These are phyloP conservation scores for Caenorhabditis afra DNA, from an alignment of 2,888 invertebrate species.

Conservation along the genomic window DNA sequence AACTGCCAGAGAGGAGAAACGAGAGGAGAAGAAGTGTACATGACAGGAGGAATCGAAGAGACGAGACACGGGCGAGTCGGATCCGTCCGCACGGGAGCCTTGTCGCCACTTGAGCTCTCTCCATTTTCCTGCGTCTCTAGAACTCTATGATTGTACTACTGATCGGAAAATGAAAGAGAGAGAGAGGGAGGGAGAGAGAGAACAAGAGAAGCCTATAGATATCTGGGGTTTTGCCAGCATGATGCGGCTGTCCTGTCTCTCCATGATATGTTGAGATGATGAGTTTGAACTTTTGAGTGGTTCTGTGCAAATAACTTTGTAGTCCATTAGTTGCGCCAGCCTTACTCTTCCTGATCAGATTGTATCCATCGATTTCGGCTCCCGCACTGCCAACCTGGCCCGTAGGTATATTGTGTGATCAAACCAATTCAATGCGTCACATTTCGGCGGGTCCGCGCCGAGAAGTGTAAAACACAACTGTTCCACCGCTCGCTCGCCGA, in stretches of 20 bases:
- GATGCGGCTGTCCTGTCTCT: no score
- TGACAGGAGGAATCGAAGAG: slow-evolving; percentile 34
- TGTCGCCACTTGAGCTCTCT: slow-evolving; percentile 44
- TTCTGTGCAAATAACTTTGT: neutral
- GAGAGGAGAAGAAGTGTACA: slow-evolving; percentile 25
- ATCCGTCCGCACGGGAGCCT: slow-evolving; percentile 36
- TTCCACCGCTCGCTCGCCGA: slow-evolving; percentile 9
- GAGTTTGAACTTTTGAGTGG: neutral
- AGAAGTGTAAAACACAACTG: slow-evolving; percentile 55
- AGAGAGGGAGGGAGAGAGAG: neutral
- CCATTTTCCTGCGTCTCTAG: slow-evolving; percentile 31
- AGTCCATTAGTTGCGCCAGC: no score
- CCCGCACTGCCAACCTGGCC: neutral
- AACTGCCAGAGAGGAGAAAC: slow-evolving; percentile 21
- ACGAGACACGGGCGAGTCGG: slow-evolving; percentile 18
- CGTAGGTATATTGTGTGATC: slow-evolving; percentile 24
- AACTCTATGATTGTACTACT: slow-evolving; percentile 43
- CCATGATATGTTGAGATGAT: neutral
- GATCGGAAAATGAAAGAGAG: slow-evolving; percentile 17
- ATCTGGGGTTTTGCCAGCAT: no score
- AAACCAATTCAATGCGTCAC: slow-evolving; percentile 44
- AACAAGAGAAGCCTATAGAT: no score
- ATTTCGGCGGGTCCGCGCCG: slow-evolving; percentile 6
- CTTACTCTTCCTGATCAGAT: no score
- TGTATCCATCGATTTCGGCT: neutral